Conservation (phyloP, 2,888 invertebrate species). For the Scaptomyza reducta region DNA sequence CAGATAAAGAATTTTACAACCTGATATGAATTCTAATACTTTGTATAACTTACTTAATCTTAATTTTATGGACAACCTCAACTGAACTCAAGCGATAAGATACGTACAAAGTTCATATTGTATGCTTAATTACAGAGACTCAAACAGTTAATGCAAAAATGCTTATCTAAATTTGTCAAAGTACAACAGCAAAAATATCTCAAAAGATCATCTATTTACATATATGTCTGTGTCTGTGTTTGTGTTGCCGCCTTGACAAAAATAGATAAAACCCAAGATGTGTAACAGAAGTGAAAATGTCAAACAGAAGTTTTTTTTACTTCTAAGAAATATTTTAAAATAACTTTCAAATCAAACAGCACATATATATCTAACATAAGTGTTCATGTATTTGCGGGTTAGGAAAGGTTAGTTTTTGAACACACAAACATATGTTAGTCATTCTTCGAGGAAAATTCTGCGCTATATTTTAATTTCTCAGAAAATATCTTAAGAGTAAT, state of each 20-base stretch:
- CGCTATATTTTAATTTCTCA: no score
- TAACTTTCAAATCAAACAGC: not conserved
- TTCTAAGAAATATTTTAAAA: not conserved
- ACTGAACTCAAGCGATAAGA: slow-evolving; percentile 39
- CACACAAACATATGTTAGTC: no score
- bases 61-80: not conserved
- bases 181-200: slow-evolving; percentile 31
- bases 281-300: slow-evolving; percentile 42
- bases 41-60: not conserved
- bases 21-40: slow-evolving; percentile 11
- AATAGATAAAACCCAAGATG: slow-evolving; percentile 34
- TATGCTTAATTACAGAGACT: slow-evolving; percentile 16
- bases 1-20: slow-evolving; percentile 28
- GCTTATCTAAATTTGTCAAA: slow-evolving; percentile 59
- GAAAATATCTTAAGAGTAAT: not conserved
- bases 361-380: no score
- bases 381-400: not conserved
- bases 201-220: slow-evolving; percentile 27
- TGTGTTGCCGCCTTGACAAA: slow-evolving; percentile 9
- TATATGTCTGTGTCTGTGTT: slow-evolving; percentile 1
- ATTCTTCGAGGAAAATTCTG: no score
- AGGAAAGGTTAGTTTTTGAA: not conserved
- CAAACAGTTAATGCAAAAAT: slow-evolving; percentile 28
- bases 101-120: slow-evolving; percentile 34
- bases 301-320: slow-evolving; percentile 27